These are phyloP conservation scores for Melanotaenia nigrans DNA, from an alignment of 2,797 vertebrate species.

Conservation along the genomic window DNA sequence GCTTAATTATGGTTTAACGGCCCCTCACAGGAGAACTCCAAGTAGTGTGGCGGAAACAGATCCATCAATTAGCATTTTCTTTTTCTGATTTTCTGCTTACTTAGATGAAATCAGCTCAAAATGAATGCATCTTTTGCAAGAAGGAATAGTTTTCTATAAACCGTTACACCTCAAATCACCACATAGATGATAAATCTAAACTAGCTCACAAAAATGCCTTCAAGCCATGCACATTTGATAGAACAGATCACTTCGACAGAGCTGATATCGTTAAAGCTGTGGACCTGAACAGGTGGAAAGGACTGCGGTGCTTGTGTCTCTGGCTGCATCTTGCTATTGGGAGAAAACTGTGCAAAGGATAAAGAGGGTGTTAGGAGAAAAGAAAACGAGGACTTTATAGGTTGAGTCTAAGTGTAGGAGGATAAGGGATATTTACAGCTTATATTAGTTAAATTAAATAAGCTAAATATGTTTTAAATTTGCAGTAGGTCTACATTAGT, in stretches of 20 bases:
- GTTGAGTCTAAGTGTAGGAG: conserved; percentile 44
- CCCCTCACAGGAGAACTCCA: conserved; percentile 11
- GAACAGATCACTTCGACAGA: conserved; percentile 18
- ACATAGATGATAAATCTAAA: conserved; percentile 13
- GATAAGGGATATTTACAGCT: conserved; percentile 37
- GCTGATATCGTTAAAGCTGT: conserved; percentile 31
- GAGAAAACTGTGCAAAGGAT: conserved; percentile 55
- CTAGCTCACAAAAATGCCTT: conserved; percentile 20
- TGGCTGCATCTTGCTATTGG: conserved; percentile 42
- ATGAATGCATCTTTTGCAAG: conserved; percentile 1
- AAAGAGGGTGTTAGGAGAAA: conserved; percentile 42
- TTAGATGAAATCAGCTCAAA: neutral
- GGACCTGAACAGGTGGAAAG: conserved; percentile 43
- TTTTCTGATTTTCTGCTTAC: conserved; percentile 2
- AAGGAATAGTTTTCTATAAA: conserved; percentile 12
- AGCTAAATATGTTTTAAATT: conserved; percentile 49
- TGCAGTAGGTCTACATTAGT: conserved; percentile 19
- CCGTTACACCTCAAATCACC: conserved; percentile 28
- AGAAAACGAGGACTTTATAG: conserved; percentile 52
- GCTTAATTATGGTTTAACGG: conserved; percentile 24
- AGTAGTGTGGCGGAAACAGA: neutral
- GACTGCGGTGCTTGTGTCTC: conserved; percentile 49
- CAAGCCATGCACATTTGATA: conserved; percentile 19
- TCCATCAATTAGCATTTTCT: conserved; percentile 3
- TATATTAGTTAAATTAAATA: conserved; percentile 49